Evolutionary conservation across 2,797 vertebrate genomes (phyloP).

Genomic region (Denticeps clupeoides): DNA sequence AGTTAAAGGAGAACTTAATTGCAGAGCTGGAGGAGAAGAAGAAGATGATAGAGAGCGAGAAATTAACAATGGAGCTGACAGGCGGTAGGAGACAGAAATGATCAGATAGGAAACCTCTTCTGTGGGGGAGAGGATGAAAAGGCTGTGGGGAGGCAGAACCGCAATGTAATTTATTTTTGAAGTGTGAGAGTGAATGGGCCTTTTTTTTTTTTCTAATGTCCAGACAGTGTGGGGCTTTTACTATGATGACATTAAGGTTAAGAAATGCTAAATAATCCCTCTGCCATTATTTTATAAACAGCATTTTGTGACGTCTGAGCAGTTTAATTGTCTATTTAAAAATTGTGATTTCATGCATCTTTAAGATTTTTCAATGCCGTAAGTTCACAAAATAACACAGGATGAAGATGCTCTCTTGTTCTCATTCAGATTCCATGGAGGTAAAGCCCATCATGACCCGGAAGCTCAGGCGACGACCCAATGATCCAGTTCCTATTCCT

Average conservation of each 20-base stretch:
- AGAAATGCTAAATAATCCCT: no score
- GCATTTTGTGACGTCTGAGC: neutral
- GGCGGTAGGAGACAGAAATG: conserved; percentile 63
- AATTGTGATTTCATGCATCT: no score
- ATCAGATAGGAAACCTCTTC: conserved; percentile 19
- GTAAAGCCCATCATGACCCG: conserved; percentile 98
- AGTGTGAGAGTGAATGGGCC: no score
- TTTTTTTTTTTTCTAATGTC: conserved; percentile 13
- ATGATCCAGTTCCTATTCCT: conserved; percentile 94
- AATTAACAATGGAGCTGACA: conserved; percentile 96
- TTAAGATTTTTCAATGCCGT: no score
- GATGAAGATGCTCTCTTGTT: no score
- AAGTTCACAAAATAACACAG: no score
- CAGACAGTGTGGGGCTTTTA: no score
- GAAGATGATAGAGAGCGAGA: conserved; percentile 98
- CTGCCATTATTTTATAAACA: no score
- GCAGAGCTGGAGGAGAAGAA: conserved; percentile 96
- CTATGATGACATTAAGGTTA: no score
- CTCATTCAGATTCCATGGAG: conserved; percentile 87
- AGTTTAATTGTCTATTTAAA: no score
- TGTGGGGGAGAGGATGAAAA: conserved; percentile 14
- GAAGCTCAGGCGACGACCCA: conserved; percentile 85
- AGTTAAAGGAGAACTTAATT: conserved; percentile 93
- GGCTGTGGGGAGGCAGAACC: no score
- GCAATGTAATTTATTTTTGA: no score